A percentile compares a stretch with the other conserved stretches of the same genome.
phyloP scores from a whole-genome alignment of 2,888 invertebrate species.

The Oligia latruncula region DNA sequence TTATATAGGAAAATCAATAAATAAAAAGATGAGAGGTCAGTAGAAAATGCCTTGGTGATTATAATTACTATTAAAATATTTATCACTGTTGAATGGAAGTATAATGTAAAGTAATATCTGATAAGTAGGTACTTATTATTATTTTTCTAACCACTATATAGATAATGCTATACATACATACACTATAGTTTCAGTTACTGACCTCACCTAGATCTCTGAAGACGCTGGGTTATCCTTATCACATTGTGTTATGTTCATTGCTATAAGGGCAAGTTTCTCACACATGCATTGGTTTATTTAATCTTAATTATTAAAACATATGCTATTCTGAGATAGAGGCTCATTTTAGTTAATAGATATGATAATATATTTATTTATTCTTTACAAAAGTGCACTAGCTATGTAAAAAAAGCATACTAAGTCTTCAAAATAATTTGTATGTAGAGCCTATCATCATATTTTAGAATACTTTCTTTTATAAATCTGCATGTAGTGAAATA shows the following conservation, averaged over 20 bases:
- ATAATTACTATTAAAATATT: not conserved
- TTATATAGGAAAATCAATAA: too few relatives aligned
- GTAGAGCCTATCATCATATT: not conserved
- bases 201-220: constrained; percentile 69
- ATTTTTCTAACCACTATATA: constrained; percentile 36
- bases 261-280: constrained; percentile 43
- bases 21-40: not conserved
- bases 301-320: constrained; percentile 4
- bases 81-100: constrained; percentile 20
- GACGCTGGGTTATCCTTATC: constrained; percentile 73
- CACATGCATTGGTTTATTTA: constrained; percentile 20
- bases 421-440: not conserved
- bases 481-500: not conserved
- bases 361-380: not conserved
- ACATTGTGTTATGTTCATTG: constrained; percentile 46
- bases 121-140: constrained; percentile 3
- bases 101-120: constrained; percentile 29
- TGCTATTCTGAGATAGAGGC: not conserved
- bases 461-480: not conserved
- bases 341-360: not conserved
- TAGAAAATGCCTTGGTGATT: not conserved
- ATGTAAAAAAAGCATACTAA: not conserved
- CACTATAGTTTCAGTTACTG: constrained; percentile 62
- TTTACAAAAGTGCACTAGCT: not conserved
- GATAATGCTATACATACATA: constrained; percentile 23